Base-by-base conservation (phyloP, 2,113 vertebrate species). In the Pseudonaja textilis region DNA sequence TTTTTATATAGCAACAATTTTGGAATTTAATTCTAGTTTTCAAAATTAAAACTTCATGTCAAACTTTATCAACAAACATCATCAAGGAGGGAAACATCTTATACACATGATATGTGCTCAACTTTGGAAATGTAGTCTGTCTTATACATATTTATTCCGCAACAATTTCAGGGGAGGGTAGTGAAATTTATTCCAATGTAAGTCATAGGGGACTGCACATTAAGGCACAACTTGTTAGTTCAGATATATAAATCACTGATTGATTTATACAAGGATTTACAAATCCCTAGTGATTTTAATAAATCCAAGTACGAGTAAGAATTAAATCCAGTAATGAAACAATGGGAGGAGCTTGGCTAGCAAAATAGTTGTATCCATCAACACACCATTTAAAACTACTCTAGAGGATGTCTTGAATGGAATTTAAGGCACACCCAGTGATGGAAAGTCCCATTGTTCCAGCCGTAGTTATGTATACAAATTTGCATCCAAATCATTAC, bases 81-180 rank as follows among this genome's bases (percentile, higher is more conserved):
- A 61, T 0, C 0, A 6, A n/a, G 0, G 0, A 8, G 29, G 1
- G 34, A 47, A 47, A 29, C 8, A 8, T 5, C 42, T 85, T 89
- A 54, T 88, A 93, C 85, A 54, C 47, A n/a, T n/a, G 29, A 14
- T 22, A 12, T 26, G 39, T 3, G 3, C 0, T 88, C 90, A 69
- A 0, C 0, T 25, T 85, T 6, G 89, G 90, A 89, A 59, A 90
- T 23, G 12, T 0, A 2, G 23, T 64, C 1, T 7, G 0, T 7
- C 5, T 74, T 57, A 57, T 42, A 89, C 1, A 1, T 89, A 22
- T 39, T 8, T 56, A 25, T 55, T 42, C 54, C 3, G 34, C 39
- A 56, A 59, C 3, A 25, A 89, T 34, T 59, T 56, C n/a, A 5
- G 8, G n/a, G 3, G 29, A 39, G 47, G 34, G 34, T n/a, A 39